Base-by-base conservation (phyloP, 37 sponge, comb jelly and placozoan genomes). In the Bolinopsis microptera region DNA sequence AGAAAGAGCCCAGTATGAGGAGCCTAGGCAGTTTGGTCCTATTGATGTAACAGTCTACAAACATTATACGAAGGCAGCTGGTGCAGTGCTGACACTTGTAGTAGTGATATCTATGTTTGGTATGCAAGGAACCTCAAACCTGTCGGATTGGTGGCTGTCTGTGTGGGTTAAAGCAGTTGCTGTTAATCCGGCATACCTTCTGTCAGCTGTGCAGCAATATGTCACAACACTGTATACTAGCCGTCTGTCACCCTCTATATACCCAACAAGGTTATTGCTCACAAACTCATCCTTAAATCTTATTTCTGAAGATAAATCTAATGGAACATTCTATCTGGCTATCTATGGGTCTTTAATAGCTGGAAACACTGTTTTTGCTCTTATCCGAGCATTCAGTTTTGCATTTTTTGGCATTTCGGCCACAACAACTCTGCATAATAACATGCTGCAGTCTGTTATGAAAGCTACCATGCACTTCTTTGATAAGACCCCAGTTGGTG, bases 321-420 rank as follows among this genome's bases (percentile, higher is more conserved):
- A 48, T 48, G 32, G 35, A 23, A 18, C 37, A 0, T 98, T 97
- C 92, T 98, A 97, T 90, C 94, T 98, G 36, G 95, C 95, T 16
- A 94, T 98, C 22, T 98, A 98, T 92, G 95, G 95, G 23, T 96
- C 94, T 31, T 69, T 98, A n/a, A 97, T 95, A 21, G 95, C 83
- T 37, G 95, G 96, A 39, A 98, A 98, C 40, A 94, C 98, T 30
- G 95, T 98, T 28, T 98, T 98, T 75, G 95, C 97, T 18, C 94
- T 98, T 68, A 93, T 98, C 32, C 77, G 98, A 41, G 98, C 98
- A 3, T 98, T 98, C 72, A 93, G 96, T 23, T 98, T 93, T 94
- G 98, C 98, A 34, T 97, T 96, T 94, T 97, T 97, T 24, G 98
- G 98, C 35, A 92, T 98, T n/a, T 93, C 95, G 86, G 98, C 98